Evolutionary conservation across 2,888 invertebrate species (phyloP), one percentile per base, ranked within the genome.

Genomic region (Ectemnius cavifrons): DNA sequence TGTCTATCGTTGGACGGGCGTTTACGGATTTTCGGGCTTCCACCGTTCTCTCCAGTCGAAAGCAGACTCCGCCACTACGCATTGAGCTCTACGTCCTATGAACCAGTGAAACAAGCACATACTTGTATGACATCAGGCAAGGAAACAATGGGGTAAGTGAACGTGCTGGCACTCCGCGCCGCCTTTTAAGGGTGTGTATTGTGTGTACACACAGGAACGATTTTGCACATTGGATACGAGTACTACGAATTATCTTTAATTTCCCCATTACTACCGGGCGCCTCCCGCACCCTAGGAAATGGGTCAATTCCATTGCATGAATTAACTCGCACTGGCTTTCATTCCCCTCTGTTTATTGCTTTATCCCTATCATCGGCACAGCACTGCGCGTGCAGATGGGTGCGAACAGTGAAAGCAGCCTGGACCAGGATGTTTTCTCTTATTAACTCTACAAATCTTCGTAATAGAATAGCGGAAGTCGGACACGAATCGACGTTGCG

Each of bases 101-200:
- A 83, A 79, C 82, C 78, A 76, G 75, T 71, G 83, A 81, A 80
- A 85, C 77, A 86, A 86, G 77, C 81, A 84, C 68, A 83, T 82
- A 82, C 76, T 88, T 89, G 86, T 88, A 95, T 95, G 95, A 95
- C 95, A 93, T 94, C 94, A 91, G 95, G 95, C 92, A 95, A 95
- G 92, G 95, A 95, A 92, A 94, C 94, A 86, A 95, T 95, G 95
- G 95, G 95, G 95, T 95, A 91, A 94, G 93, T 93, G 87, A 75
- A 79, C 78, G 73, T 70, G 75, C 84, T 89, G 89, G 88, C 87
- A 88, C 86, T 85, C 84, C 73, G 79, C 82, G 78, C 82, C 86
- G 89, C 89, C 91, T 91, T 91, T 90, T 90, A 85, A 86, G 86
- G 84, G 81, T 84, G 87, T 81, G 80, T 76, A 78, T 77, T 74